Evolutionary conservation across 2,797 vertebrate genomes (phyloP).

Genomic region (Anolis apletophallus): DNA sequence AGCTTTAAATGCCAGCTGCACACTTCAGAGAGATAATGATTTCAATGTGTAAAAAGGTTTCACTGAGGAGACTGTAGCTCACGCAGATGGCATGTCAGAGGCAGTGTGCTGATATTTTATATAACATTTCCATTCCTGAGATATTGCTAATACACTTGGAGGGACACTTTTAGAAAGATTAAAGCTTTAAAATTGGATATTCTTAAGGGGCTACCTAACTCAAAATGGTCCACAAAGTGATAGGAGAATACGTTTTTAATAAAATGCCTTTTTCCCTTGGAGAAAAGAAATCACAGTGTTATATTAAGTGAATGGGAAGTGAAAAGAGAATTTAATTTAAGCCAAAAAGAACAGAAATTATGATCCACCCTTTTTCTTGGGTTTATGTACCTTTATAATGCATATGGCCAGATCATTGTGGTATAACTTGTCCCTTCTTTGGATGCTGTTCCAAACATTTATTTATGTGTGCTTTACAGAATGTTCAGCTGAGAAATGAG

Average conservation of each 20-base stretch:
- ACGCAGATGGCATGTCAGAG: slow-evolving; percentile 56
- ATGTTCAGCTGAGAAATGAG: slow-evolving; percentile 4
- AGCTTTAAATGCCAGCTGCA: slow-evolving; percentile 71
- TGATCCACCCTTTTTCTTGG: not conserved
- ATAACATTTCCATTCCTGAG: slow-evolving; percentile 64
- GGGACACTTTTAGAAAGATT: slow-evolving; percentile 58
- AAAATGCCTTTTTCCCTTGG: slow-evolving; percentile 42
- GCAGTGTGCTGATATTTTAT: slow-evolving; percentile 64
- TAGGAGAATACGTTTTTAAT: slow-evolving; percentile 65
- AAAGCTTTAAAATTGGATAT: slow-evolving; percentile 63
- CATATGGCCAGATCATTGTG: not conserved
- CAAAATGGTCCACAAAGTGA: slow-evolving; percentile 68
- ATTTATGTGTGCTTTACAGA: not conserved
- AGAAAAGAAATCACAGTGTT: slow-evolving; percentile 50
- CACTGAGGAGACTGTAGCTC: slow-evolving; percentile 62
- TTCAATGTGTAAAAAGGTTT: slow-evolving; percentile 68
- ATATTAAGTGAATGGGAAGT: slow-evolving; percentile 57
- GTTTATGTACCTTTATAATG: not conserved
- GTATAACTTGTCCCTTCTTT: not conserved
- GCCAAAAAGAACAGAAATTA: not conserved
- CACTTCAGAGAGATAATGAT: slow-evolving; percentile 65
- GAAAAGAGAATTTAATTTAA: slow-evolving; percentile 31
- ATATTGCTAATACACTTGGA: slow-evolving; percentile 64
- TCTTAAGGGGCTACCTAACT: slow-evolving; percentile 65
- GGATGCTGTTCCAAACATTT: not conserved